A percentile compares a stretch with the other conserved stretches of the same genome.
Evolutionary conservation across 2,113 vertebrate species (phyloP).

Genomic region (Prolemur simus): DNA sequence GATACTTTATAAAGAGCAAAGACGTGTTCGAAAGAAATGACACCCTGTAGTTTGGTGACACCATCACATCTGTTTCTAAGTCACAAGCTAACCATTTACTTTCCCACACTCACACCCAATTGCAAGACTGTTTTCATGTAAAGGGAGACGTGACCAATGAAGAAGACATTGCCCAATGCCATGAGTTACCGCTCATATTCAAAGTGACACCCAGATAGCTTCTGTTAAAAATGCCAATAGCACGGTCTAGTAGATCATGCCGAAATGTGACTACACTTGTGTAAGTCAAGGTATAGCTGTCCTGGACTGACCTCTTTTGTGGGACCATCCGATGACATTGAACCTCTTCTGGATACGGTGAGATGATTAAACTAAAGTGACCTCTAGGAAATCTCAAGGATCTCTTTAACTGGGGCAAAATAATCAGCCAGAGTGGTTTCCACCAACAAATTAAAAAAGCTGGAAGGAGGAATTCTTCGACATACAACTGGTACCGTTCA

Average conservation of each 20-base stretch:
- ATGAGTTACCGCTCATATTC: background rate
- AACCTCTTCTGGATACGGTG: background rate
- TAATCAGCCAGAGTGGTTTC: background rate
- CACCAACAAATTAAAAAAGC: background rate
- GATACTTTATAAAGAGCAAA: background rate
- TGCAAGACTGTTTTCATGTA: background rate
- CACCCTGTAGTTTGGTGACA: background rate
- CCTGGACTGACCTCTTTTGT: background rate
- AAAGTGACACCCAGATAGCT: background rate
- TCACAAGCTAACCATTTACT: background rate
- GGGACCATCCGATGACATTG: background rate
- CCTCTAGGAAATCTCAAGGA: background rate
- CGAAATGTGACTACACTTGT: fast-evolving
- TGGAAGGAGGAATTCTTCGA: background rate
- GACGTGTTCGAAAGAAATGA: background rate
- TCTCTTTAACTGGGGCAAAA: background rate
- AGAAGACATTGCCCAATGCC: background rate
- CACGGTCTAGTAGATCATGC: background rate
- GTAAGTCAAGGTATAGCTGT: background rate
- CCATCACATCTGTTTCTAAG: background rate
- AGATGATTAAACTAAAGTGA: background rate
- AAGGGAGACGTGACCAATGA: background rate
- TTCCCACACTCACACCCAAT: background rate
- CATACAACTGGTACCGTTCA: fast-evolving
- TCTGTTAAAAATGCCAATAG: background rate